Percentiles rank a stretch among this genome's conserved stretches.
These are phyloP conservation scores for Alviniconcha marisindica DNA, from an alignment of 1,140 invertebrate species.

Conservation along the genomic window DNA sequence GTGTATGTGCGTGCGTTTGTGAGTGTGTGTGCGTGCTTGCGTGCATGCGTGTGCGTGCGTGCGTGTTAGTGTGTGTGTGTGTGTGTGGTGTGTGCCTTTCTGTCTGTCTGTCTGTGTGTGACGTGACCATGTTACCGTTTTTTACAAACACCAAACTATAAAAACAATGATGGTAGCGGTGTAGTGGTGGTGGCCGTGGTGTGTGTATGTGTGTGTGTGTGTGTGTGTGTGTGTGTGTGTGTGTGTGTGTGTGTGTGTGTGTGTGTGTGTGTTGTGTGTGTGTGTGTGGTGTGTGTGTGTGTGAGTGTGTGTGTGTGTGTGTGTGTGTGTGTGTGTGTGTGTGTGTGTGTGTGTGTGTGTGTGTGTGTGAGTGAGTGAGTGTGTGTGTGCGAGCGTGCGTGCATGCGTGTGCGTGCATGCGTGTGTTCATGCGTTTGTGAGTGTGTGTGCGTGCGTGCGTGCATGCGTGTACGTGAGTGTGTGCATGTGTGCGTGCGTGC, in stretches of 20 bases:
- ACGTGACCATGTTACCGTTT: too few species aligned
- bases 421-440: background rate
- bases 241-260: slow-evolving; percentile 4
- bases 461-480: background rate
- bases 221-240: background rate
- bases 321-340: slow-evolving; percentile 15
- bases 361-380: background rate
- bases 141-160: too few species aligned
- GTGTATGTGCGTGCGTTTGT: background rate
- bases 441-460: background rate
- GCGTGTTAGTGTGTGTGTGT: background rate
- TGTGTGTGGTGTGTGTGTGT: slow-evolving; percentile 5
- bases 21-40: background rate
- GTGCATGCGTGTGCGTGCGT: background rate
- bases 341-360: slow-evolving; percentile 2
- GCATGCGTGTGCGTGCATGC: background rate
- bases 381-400: background rate
- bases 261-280: background rate
- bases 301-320: background rate
- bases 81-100: too few species aligned
- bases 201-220: background rate
- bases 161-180: too few species aligned
- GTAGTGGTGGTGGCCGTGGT: too few species aligned
- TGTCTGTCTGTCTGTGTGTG: background rate
- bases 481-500: background rate